phyloP scores from a whole-genome alignment of 2,888 invertebrate species.

The Nephrotoma guestfalica region DNA sequence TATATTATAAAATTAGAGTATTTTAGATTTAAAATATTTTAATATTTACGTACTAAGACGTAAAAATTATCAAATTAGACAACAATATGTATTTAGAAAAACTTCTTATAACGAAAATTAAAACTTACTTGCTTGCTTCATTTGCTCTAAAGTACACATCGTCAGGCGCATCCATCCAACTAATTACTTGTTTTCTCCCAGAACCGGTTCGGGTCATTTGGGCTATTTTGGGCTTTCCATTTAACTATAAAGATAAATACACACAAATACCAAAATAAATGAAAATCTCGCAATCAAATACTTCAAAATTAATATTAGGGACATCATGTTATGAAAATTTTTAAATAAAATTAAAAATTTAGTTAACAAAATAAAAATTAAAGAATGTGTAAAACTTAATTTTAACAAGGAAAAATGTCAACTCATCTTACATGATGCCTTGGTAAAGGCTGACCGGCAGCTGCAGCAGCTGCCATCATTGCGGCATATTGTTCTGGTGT shows the following conservation, averaged over 20 bases:
- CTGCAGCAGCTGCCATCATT: conserved; percentile 50
- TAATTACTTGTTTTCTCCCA: conserved; percentile 80
- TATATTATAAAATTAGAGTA: too few relatives aligned
- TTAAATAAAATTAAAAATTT: not conserved
- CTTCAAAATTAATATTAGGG: not conserved
- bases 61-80: too few relatives aligned
- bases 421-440: conserved; percentile 45
- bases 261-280: not conserved
- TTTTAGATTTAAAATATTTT: too few relatives aligned
- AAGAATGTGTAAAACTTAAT: too few relatives aligned
- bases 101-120: not conserved
- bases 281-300: not conserved
- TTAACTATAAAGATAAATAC: conserved; percentile 38
- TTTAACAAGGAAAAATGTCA: not conserved
- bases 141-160: conserved; percentile 92
- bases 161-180: conserved; percentile 97
- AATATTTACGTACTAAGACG: not conserved
- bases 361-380: too few relatives aligned
- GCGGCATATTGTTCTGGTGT: conserved; percentile 57
- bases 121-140: conserved; percentile 71
- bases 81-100: too few relatives aligned
- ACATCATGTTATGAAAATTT: not conserved
- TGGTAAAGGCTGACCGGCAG: conserved; percentile 52
- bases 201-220: conserved; percentile 61
- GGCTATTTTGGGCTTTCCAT: conserved; percentile 70